Conservation (phyloP, 1,140 invertebrate genomes). For the Phocides pigmalion region DNA sequence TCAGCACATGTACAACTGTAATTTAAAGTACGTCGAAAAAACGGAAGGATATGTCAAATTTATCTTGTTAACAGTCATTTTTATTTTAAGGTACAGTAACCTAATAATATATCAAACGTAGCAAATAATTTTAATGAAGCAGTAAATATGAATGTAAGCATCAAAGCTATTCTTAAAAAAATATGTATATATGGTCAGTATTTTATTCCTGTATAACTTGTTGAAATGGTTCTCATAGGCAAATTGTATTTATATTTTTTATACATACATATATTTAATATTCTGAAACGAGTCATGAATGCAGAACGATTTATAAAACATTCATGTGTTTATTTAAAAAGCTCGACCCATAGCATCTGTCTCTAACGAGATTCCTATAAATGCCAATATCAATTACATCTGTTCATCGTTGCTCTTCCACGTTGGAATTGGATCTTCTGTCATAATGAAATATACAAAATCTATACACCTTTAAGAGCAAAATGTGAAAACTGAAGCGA, state of each 20-base stretch:
- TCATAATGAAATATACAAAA: no score
- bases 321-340: background rate
- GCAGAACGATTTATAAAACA: background rate
- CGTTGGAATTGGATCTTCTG: no score
- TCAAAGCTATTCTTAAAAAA: background rate
- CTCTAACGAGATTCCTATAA: background rate
- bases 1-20: no score
- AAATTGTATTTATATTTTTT: no score
- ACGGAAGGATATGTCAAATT: no score
- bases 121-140: background rate
- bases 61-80: no score
- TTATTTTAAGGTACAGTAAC: background rate
- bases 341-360: background rate
- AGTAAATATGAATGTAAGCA: background rate
- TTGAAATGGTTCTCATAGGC: background rate
- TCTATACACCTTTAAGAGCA: no score
- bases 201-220: background rate
- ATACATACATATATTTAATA: constrained; percentile 1
- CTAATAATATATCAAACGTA: background rate
- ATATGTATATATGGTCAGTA: background rate
- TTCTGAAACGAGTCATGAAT: background rate
- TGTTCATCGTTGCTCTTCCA: no score
- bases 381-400: no score
- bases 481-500: no score
- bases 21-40: no score